Evolutionary conservation across 1,140 invertebrate species (phyloP).

Genomic region (Drosophila obscura): DNA sequence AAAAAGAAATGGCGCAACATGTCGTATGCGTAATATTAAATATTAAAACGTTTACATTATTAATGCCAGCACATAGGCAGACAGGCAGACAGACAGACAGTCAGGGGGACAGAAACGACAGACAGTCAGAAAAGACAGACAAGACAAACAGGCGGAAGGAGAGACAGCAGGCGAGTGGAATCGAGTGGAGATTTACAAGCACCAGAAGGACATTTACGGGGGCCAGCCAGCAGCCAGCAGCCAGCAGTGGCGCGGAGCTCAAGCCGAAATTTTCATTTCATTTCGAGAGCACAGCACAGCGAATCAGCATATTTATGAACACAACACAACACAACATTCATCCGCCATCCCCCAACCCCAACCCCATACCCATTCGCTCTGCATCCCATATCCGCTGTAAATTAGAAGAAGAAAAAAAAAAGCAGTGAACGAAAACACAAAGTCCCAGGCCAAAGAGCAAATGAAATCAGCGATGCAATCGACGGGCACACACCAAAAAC

Average conservation of each 20-base stretch:
- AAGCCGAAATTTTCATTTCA: constrained; percentile 27
- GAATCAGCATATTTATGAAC: constrained; percentile 49
- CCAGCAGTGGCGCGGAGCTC: too few relatives aligned
- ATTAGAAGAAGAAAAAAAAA: constrained; percentile 18
- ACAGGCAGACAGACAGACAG: constrained; percentile 6
- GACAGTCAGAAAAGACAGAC: too few relatives aligned
- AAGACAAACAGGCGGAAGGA: too few relatives aligned
- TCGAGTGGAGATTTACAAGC: too few relatives aligned
- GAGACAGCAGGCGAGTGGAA: too few relatives aligned
- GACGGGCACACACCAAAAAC: neutral
- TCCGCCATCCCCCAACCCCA: too few relatives aligned
- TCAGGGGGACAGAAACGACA: neutral
- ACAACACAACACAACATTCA: too few relatives aligned
- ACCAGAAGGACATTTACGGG: too few relatives aligned
- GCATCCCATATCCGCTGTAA: constrained; percentile 8
- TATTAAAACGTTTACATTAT: constrained; percentile 78
- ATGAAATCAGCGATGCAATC: constrained; percentile 32
- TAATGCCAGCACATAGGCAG: constrained; percentile 46
- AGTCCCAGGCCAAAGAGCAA: constrained; percentile 11
- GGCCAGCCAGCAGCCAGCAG: too few relatives aligned
- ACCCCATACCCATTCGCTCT: too few relatives aligned
- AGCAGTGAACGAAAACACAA: neutral
- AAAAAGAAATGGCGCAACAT: constrained; percentile 56
- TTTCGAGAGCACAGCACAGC: constrained; percentile 2
- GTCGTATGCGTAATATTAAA: constrained; percentile 78